phyloP scores from a whole-genome alignment of 2,113 vertebrate genomes.

The rat (Rattus norvegicus) region GRCr8 NC_086037.1:59154001-59154500 shows the following conservation, averaged over 20 bases:
- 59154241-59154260: not conserved
- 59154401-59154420: not conserved
- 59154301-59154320: not conserved
- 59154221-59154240: not conserved
- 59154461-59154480: no score
- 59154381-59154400: conserved; percentile 31
- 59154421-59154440: not conserved
- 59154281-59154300: not conserved
- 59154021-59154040: not conserved
- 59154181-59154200: not conserved
- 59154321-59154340: not conserved
- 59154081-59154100: not conserved
- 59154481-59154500: not conserved
- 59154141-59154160: not conserved
- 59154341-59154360: conserved; percentile 44
- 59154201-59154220: not conserved
- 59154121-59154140: not conserved
- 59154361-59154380: not conserved
- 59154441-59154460: not conserved
- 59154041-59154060: not conserved
- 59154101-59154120: not conserved
- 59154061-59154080: not conserved
- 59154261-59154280: not conserved
- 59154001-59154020: not conserved
- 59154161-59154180: not conserved